Conservation (phyloP, 2,113 vertebrate species). For the Prunella himalayana region DNA sequence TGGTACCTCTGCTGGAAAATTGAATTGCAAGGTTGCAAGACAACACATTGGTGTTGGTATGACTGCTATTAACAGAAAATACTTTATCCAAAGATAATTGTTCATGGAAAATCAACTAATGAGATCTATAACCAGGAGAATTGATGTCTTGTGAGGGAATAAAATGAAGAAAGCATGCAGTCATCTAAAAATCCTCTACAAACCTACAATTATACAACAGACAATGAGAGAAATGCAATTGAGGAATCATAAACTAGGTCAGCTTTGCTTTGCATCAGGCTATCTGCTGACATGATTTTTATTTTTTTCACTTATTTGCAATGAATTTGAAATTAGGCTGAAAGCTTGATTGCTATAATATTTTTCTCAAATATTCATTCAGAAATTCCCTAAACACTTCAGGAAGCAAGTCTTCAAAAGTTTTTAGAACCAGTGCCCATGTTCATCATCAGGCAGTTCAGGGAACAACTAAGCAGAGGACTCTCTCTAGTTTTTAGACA, state of each 20-base stretch:
- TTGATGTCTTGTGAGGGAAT: neutral
- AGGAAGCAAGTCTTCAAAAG: neutral
- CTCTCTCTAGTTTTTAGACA: neutral
- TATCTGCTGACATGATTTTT: neutral
- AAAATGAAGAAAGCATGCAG: neutral
- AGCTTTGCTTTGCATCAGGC: neutral
- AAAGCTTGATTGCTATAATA: neutral
- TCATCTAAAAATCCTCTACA: neutral
- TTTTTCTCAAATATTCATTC: neutral
- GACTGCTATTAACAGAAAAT: neutral
- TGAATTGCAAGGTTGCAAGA: neutral
- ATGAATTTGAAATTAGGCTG: neutral
- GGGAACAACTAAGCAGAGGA: neutral
- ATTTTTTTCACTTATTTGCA: neutral
- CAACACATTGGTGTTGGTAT: neutral
- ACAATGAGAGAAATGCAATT: neutral
- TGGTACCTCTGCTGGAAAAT: neutral
- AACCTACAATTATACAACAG: neutral
- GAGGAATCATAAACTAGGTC: neutral
- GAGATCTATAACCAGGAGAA: neutral
- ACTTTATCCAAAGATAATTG: neutral
- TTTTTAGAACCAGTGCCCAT: neutral
- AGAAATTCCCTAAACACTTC: neutral
- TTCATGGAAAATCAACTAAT: neutral
- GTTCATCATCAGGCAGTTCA: neutral